Percentiles rank a stretch among this genome's conserved stretches.
Evolutionary conservation across 2,888 invertebrate genomes (phyloP).

Genomic region (Pollenia amentaria): DNA sequence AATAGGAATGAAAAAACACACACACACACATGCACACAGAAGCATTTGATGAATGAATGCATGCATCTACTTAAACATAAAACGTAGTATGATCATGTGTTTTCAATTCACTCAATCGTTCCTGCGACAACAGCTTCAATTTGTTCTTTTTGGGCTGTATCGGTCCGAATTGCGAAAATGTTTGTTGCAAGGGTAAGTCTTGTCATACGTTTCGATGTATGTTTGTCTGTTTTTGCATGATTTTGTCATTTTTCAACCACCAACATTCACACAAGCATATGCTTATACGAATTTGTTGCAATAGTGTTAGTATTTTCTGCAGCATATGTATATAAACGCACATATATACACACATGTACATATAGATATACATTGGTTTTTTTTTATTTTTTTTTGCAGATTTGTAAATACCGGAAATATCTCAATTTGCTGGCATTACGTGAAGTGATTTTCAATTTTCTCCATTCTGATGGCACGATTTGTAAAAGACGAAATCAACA

Average conservation of each 20-base stretch:
- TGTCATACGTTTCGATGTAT: neutral
- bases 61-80: slow-evolving; percentile 25
- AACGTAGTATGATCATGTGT: slow-evolving; percentile 45
- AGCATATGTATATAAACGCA: neutral
- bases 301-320: slow-evolving; percentile 16
- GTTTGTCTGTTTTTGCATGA: neutral
- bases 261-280: slow-evolving; percentile 52
- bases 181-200: slow-evolving; percentile 1
- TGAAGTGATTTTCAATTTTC: slow-evolving; percentile 74
- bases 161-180: neutral
- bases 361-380: neutral
- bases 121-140: slow-evolving; percentile 39
- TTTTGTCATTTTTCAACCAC: slow-evolving; percentile 56
- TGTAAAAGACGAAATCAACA: slow-evolving; percentile 40
- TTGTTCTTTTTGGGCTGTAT: neutral
- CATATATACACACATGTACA: slow-evolving; percentile 7
- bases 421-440: slow-evolving; percentile 75
- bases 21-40: neutral
- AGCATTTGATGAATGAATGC: slow-evolving; percentile 7
- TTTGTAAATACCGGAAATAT: slow-evolving; percentile 75
- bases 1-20: slow-evolving; percentile 1
- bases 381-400: slow-evolving; percentile 15
- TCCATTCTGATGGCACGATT: slow-evolving; percentile 41
- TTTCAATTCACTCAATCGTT: slow-evolving; percentile 47
- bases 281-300: slow-evolving; percentile 36